A percentile compares a stretch with the other conserved stretches of the same genome.
Conservation (phyloP, 2,113 vertebrate species). For the Ciconia stormi region DNA sequence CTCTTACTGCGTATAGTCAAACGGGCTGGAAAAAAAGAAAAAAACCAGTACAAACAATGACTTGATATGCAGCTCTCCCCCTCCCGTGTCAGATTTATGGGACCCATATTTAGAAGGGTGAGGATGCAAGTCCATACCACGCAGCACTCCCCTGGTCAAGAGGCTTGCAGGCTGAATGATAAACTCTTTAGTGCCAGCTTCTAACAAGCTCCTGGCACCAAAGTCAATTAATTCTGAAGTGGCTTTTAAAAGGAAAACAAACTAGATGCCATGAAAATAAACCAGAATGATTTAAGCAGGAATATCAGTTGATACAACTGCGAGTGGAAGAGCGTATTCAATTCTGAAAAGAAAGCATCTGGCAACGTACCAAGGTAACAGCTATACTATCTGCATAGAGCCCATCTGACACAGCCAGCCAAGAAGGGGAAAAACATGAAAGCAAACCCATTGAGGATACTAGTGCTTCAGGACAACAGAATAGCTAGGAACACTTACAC, state of each 20-base stretch:
- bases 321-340: background rate
- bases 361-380: constrained; percentile 12
- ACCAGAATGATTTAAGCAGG: constrained; percentile 20
- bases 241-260: constrained; percentile 40
- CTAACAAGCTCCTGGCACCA: constrained; percentile 25
- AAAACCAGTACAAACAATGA: background rate
- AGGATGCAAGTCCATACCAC: background rate
- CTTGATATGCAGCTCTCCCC: background rate
- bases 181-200: constrained; percentile 18
- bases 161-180: background rate
- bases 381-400: background rate
- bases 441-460: background rate
- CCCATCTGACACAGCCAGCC: background rate
- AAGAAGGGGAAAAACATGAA: background rate
- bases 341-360: constrained; percentile 27
- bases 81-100: background rate
- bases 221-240: constrained; percentile 41
- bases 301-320: constrained; percentile 6
- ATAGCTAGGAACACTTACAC: background rate
- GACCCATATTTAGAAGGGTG: background rate
- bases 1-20: background rate
- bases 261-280: constrained; percentile 46
- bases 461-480: background rate
- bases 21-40: background rate
- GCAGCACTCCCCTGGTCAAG: background rate